phyloP scores from a whole-genome alignment of 2,888 invertebrate species.

The Xanthorhoe spadicearia region DNA sequence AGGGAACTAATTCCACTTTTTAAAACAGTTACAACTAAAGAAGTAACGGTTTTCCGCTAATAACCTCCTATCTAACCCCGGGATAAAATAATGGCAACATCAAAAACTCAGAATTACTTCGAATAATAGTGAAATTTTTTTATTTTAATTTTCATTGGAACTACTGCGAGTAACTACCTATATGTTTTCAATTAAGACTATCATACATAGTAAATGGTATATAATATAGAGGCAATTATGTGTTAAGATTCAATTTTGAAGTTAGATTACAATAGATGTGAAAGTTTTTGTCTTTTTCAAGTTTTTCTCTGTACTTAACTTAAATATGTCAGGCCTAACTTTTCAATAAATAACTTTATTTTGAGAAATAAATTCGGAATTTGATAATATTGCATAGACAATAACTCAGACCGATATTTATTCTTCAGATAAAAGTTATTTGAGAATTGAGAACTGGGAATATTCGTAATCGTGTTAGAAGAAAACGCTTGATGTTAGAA shows the following conservation, averaged over 20 bases:
- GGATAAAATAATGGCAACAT: too few relatives aligned
- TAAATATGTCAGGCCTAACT: neutral
- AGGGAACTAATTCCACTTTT: too few relatives aligned
- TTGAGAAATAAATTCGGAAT: neutral
- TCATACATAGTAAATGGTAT: neutral
- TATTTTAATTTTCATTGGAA: too few relatives aligned
- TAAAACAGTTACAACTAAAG: too few relatives aligned
- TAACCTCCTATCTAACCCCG: too few relatives aligned
- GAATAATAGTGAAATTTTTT: too few relatives aligned
- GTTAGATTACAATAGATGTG: constrained; percentile 2
- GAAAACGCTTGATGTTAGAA: neutral
- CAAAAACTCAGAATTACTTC: too few relatives aligned
- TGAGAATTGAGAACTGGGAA: neutral
- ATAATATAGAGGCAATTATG: constrained; percentile 5
- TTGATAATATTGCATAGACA: neutral
- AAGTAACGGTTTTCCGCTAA: too few relatives aligned
- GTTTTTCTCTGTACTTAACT: constrained; percentile 1
- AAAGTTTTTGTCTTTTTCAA: constrained; percentile 1
- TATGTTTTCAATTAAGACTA: neutral
- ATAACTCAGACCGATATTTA: neutral
- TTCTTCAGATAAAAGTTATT: neutral
- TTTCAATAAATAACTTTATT: neutral
- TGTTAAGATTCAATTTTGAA: constrained; percentile 2
- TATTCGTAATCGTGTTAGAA: constrained; percentile 1
- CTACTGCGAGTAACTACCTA: too few relatives aligned